A percentile compares a stretch with the other conserved stretches of the same genome.
These are phyloP conservation scores for Myripristis murdjan DNA, from an alignment of 2,797 vertebrate species.

Conservation along the genomic window DNA sequence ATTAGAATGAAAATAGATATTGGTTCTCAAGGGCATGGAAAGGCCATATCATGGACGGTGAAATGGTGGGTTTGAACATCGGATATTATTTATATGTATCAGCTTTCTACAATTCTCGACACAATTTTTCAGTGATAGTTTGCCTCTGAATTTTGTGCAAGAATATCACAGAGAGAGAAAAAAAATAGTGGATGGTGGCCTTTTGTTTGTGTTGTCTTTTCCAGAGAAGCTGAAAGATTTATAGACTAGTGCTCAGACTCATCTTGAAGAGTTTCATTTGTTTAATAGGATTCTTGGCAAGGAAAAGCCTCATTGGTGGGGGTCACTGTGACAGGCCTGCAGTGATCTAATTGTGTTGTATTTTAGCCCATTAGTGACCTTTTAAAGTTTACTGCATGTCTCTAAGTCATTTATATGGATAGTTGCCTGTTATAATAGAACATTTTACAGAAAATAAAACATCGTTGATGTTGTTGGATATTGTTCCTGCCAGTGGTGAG, in stretches of 20 bases:
- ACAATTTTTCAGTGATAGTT: not conserved
- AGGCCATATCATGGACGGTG: not conserved
- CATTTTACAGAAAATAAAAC: constrained; percentile 52
- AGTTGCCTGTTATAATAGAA: constrained; percentile 31
- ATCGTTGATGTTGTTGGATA: constrained; percentile 28
- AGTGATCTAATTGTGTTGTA: constrained; percentile 62
- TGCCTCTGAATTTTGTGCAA: not conserved
- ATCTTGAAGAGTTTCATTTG: constrained; percentile 69
- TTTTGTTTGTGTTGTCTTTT: constrained; percentile 13
- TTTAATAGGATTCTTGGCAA: constrained; percentile 77
- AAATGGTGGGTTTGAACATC: not conserved
- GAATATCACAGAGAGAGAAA: not conserved
- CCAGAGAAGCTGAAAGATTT: constrained; percentile 47
- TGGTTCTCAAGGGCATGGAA: no score
- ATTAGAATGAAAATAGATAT: not conserved
- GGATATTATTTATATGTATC: not conserved
- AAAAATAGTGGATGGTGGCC: not conserved
- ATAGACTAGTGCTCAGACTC: constrained; percentile 49
- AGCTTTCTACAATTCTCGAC: not conserved
- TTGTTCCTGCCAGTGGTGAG: constrained; percentile 25
- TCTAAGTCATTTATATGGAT: constrained; percentile 38
- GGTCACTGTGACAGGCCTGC: constrained; percentile 50
- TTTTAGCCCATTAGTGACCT: constrained; percentile 58
- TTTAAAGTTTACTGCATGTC: constrained; percentile 53
- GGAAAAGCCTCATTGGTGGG: constrained; percentile 27